These are phyloP conservation scores for Acrossocheilus wenchowensis DNA, from an alignment of 2,797 vertebrate genomes.

Conservation along the genomic window DNA sequence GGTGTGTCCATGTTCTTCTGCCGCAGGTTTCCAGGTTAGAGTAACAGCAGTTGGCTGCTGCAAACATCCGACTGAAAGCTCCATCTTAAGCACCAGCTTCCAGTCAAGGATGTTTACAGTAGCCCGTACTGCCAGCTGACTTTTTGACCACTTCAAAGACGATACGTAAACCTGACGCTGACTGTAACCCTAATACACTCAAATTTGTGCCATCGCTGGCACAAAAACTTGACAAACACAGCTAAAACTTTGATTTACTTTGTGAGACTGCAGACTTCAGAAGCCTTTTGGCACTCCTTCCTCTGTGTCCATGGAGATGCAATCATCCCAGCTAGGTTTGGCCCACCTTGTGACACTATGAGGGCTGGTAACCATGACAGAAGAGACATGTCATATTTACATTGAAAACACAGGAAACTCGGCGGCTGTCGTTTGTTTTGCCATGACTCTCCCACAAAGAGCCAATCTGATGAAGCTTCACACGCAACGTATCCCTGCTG, in stretches of 20 bases:
- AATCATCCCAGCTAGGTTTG: conserved; percentile 31
- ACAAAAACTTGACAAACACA: not conserved
- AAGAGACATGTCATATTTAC: conserved; percentile 57
- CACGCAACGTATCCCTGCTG: conserved; percentile 55
- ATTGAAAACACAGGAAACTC: conserved; percentile 61
- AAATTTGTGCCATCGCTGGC: not conserved
- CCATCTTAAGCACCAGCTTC: conserved; percentile 90
- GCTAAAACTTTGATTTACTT: not conserved
- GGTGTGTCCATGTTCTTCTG: not conserved
- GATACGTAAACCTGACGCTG: not conserved
- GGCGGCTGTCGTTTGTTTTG: conserved; percentile 61
- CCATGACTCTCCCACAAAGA: conserved; percentile 54
- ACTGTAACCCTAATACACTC: not conserved
- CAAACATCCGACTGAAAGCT: conserved; percentile 99
- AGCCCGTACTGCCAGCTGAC: conserved; percentile 89
- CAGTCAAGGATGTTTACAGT: conserved; percentile 99
- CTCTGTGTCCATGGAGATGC: conserved; percentile 32
- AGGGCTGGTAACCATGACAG: conserved; percentile 43
- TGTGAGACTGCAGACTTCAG: not conserved
- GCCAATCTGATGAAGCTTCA: conserved; percentile 62
- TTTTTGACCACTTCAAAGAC: not conserved
- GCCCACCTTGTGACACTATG: conserved; percentile 41
- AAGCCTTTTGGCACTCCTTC: not conserved
- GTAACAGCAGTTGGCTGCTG: conserved; percentile 95
- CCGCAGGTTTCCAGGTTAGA: conserved; percentile 66